Percentiles rank a stretch among this genome's conserved stretches.
Evolutionary conservation across 2,113 vertebrate genomes (phyloP).

Genomic region (Sorex fumeus): DNA sequence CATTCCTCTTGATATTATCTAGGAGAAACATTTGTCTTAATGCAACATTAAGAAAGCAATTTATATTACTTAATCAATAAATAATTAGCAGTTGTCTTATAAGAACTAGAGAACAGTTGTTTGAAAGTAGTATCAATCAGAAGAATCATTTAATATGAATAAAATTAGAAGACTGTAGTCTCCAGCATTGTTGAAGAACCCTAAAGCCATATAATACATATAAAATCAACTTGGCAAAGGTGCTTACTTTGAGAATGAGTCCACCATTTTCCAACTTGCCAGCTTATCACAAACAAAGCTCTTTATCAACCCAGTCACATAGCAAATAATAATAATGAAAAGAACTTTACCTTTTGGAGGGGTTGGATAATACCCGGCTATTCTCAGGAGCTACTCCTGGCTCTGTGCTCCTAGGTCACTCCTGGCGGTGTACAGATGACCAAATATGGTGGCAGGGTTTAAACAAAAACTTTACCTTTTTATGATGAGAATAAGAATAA

Average conservation of each 20-base stretch:
- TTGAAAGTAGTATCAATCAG: slow-evolving; percentile 38
- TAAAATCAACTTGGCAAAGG: no score
- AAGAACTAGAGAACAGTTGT: not conserved
- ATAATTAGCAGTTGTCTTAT: slow-evolving; percentile 11
- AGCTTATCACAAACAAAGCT: no score
- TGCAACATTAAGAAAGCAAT: not conserved
- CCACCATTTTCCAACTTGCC: no score
- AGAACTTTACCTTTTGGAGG: no score
- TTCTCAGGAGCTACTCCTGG: no score
- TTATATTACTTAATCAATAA: not conserved
- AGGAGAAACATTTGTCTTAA: not conserved
- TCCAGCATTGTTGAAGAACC: slow-evolving; percentile 8
- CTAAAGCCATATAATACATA: not conserved
- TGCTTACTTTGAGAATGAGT: no score
- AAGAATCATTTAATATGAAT: slow-evolving; percentile 32
- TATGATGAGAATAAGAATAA: not conserved
- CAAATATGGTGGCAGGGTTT: no score
- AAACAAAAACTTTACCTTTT: not conserved
- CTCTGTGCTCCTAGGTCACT: no score
- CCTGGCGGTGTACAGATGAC: no score
- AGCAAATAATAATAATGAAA: no score
- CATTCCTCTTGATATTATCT: not conserved
- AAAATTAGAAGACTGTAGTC: not conserved
- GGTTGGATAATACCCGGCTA: no score
- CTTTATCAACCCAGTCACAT: no score